phyloP scores from a whole-genome alignment of 2,888 invertebrate species.

The Conistra vaccinii region DNA sequence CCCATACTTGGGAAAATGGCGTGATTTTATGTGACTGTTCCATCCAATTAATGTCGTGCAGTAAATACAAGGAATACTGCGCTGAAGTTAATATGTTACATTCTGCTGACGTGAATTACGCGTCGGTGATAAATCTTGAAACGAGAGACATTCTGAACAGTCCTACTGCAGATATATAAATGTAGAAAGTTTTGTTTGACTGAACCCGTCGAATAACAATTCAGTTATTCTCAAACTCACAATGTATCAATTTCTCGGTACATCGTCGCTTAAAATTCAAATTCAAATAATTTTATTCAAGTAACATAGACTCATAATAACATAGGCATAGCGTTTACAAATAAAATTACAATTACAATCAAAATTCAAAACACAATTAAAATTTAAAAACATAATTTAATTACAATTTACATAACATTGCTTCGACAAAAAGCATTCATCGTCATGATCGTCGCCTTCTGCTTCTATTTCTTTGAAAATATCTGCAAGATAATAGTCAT shows the following conservation, averaged over 20 bases:
- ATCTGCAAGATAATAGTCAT: too few species aligned
- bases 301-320: too few species aligned
- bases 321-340: too few species aligned
- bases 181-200: background rate
- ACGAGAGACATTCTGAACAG: background rate
- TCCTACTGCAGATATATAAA: background rate
- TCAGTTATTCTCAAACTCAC: background rate
- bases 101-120: background rate
- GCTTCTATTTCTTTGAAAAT: too few species aligned
- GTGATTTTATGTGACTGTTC: background rate
- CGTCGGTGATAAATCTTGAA: slow-evolving; percentile 5
- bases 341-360: too few species aligned
- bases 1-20: background rate
- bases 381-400: too few species aligned
- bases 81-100: slow-evolving; percentile 1
- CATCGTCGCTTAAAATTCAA: too few species aligned
- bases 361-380: too few species aligned
- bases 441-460: too few species aligned
- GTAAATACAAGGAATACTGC: background rate
- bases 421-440: background rate
- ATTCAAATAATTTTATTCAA: too few species aligned
- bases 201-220: background rate
- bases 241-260: background rate
- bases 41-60: background rate
- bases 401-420: too few species aligned